Base-by-base conservation (phyloP, 1,140 invertebrate genomes). In the Drosophila pandora region DNA sequence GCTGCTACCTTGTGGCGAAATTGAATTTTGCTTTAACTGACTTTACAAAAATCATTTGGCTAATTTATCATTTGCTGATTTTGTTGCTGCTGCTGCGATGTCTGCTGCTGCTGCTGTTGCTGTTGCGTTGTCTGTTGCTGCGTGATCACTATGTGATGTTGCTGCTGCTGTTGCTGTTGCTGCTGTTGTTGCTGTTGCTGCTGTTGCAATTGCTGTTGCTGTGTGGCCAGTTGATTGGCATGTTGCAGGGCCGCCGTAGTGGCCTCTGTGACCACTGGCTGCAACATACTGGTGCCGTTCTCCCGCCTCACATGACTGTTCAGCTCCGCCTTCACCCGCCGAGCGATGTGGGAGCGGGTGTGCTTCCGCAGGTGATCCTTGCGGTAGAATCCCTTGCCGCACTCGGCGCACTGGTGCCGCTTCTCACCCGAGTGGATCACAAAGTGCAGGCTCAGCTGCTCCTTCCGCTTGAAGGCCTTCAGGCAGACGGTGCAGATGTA, bases 391-490 rank as follows among this genome's bases (percentile, higher is more conserved):
- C 94, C 96, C 92, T 97, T 97, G 45, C 96, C 95, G 79, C 96
- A 97, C 79, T 97, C 96, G 28, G 95, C 95, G 91, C 96, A 97
- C 6, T 97, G 94, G 79, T 97, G 96, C 30, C 95, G 92, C 89
- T 97, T 97, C 89, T 97, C 96, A 2, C 96, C 96, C 0, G 96
- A 96, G 90, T 97, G 96, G 78, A 97, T 96, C 43, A 97, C 95
- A 91, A 96, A 96, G 92, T 97, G 96, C 72, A 96, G 91, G 0
- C 96, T 96, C 3, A 97, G 93, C 73, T 97, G 96, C 91, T 97
- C 96, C 92, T 96, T 97, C 49, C 96, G 93, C 83, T 97, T 97
- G 91, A 97, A 97, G 2, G 96, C 96, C 90, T 97, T 97, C 32
- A 96, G 93, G 87, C 96, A 97, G 13, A 96, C 95, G 9, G 95